A percentile compares a stretch with the other conserved stretches of the same genome.
Conservation (phyloP, 2,797 vertebrate species). For the Manis crassicaudata region DNA sequence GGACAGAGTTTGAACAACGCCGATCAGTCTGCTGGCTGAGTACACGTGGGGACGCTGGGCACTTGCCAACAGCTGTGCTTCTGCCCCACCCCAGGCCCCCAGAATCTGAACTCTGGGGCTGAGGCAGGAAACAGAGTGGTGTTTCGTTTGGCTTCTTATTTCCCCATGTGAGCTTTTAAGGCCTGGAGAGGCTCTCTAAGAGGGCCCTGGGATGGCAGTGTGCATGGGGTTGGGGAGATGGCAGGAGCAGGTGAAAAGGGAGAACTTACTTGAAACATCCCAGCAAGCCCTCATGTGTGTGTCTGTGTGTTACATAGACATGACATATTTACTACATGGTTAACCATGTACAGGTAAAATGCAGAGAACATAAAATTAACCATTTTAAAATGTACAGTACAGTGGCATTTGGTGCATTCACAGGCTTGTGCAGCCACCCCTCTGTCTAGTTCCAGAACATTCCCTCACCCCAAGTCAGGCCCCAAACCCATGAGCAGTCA, state of each 20-base stretch:
- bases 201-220: background rate
- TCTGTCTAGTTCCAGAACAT: background rate
- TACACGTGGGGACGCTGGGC: background rate
- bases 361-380: background rate
- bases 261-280: background rate
- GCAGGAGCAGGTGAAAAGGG: background rate
- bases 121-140: background rate
- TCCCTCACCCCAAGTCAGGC: background rate
- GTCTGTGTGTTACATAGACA: background rate
- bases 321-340: background rate
- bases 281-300: background rate
- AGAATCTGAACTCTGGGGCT: background rate
- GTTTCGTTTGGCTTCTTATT: background rate
- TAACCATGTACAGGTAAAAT: conserved; percentile 19
- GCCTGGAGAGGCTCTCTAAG: background rate
- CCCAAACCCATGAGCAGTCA: background rate
- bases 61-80: background rate
- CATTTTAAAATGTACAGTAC: background rate
- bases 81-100: background rate
- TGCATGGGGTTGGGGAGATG: background rate
- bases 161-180: background rate
- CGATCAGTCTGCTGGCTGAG: background rate
- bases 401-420: background rate
- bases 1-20: background rate
- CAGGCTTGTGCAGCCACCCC: background rate